Percentiles rank a stretch among this genome's conserved stretches.
Evolutionary conservation across 2,113 vertebrate species (phyloP).

Genomic region (Neopipo cinnamomea): DNA sequence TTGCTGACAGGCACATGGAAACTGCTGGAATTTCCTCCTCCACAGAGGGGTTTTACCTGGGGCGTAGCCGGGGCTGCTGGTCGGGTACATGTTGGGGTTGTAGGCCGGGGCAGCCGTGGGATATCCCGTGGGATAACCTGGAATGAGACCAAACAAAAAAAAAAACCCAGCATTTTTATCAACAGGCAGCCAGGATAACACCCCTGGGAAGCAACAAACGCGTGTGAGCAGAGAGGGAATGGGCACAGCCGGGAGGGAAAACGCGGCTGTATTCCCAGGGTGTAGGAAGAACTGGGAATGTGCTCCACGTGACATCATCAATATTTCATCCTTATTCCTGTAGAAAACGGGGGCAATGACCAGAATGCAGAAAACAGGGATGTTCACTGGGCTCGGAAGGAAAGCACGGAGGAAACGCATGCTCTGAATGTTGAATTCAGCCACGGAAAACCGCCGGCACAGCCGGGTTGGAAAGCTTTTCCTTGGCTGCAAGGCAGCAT

Average conservation of each 20-base stretch:
- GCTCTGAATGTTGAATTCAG: fast-evolving
- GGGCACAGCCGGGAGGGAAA: not conserved
- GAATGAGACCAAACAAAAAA: not conserved
- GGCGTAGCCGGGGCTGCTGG: constrained; percentile 95
- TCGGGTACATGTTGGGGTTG: constrained; percentile 94
- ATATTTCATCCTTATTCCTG: not conserved
- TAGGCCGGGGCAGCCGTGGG: constrained; percentile 92
- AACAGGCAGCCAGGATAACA: not conserved
- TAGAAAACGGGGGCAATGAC: not conserved
- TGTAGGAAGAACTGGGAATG: fast-evolving
- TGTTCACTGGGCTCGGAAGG: not conserved
- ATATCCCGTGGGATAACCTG: constrained; percentile 95
- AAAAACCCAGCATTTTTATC: not conserved
- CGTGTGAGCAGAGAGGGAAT: not conserved
- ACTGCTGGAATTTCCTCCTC: not conserved
- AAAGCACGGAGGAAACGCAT: not conserved
- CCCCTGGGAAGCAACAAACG: not conserved
- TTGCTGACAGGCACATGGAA: not conserved
- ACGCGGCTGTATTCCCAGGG: not conserved
- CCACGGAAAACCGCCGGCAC: not conserved
- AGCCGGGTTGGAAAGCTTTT: not conserved
- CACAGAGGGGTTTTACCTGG: constrained; percentile 77
- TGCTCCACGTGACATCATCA: not conserved
- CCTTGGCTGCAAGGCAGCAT: not conserved
- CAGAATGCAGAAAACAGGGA: not conserved